Evolutionary conservation across 2,113 vertebrate species (phyloP).

Genomic region (Aptenodytes forsteri): DNA sequence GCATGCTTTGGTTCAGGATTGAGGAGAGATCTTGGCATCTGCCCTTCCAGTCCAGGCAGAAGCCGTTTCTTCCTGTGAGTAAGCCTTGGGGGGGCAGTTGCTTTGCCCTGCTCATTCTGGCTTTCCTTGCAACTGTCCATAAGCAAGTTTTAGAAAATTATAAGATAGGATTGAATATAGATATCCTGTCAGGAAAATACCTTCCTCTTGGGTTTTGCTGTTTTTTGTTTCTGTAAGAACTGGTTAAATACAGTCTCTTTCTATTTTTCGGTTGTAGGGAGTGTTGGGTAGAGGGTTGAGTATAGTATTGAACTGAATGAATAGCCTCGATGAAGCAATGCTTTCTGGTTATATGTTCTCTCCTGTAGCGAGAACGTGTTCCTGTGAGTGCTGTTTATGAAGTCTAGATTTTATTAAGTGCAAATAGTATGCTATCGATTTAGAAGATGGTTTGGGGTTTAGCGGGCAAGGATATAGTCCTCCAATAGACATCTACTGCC

Average conservation of each 20-base stretch:
- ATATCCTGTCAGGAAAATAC: background rate
- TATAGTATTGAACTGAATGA: background rate
- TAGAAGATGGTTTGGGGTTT: background rate
- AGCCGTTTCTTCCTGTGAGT: background rate
- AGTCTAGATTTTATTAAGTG: background rate
- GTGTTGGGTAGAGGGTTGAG: background rate
- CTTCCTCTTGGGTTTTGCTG: background rate
- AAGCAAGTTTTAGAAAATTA: background rate
- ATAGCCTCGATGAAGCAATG: background rate
- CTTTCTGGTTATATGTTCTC: background rate
- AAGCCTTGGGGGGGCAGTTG: background rate
- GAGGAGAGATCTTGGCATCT: background rate
- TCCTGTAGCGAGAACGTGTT: background rate
- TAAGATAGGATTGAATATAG: background rate
- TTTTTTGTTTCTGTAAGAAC: background rate
- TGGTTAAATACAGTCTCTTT: background rate
- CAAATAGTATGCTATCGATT: background rate
- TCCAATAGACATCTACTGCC: background rate
- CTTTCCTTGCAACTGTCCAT: background rate
- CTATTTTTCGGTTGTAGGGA: background rate
- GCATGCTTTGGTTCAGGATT: background rate
- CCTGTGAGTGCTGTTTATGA: background rate
- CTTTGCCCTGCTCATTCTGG: background rate
- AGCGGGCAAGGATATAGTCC: background rate
- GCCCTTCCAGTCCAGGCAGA: background rate